Conservation (phyloP, 2,888 invertebrate genomes). For the Herminia tarsipennalis region DNA sequence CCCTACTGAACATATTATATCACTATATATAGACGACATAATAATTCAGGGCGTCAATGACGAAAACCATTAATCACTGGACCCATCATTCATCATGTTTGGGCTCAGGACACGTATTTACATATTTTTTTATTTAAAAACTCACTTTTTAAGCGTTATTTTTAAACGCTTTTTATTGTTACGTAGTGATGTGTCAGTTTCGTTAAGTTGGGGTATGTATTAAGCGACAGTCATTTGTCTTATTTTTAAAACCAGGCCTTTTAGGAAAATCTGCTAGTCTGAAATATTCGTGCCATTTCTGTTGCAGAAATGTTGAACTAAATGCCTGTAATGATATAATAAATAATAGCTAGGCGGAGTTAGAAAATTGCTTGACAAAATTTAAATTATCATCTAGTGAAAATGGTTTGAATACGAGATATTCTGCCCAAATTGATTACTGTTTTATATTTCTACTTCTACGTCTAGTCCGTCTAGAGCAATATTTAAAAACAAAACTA, state of each 20-base stretch:
- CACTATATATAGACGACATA: slow-evolving; percentile 10
- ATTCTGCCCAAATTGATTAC: no score
- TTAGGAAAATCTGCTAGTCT: no score
- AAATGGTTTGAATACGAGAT: no score
- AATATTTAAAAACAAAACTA: no score
- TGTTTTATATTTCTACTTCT: no score
- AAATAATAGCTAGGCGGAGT: no score
- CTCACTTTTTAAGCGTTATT: slow-evolving; percentile 4
- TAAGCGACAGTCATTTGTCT: slow-evolving; percentile 1
- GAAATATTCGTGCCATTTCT: no score
- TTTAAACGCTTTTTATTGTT: slow-evolving; percentile 45
- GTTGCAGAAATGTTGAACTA: no score
- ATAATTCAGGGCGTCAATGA: slow-evolving; percentile 28
- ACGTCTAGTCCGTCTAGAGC: no score
- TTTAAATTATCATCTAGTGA: no score
- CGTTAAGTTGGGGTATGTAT: not conserved
- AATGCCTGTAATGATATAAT: no score
- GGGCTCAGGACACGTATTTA: slow-evolving; percentile 54
- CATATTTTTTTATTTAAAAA: slow-evolving; percentile 51
- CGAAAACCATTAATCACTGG: slow-evolving; percentile 32
- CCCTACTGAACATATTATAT: slow-evolving; percentile 1
- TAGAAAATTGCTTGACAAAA: no score
- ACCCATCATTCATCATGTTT: slow-evolving; percentile 56
- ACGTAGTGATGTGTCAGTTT: slow-evolving; percentile 45
- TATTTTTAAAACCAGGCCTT: not conserved